Base-by-base conservation (phyloP, 2,113 vertebrate genomes). In the Saguinus imperator region DNA sequence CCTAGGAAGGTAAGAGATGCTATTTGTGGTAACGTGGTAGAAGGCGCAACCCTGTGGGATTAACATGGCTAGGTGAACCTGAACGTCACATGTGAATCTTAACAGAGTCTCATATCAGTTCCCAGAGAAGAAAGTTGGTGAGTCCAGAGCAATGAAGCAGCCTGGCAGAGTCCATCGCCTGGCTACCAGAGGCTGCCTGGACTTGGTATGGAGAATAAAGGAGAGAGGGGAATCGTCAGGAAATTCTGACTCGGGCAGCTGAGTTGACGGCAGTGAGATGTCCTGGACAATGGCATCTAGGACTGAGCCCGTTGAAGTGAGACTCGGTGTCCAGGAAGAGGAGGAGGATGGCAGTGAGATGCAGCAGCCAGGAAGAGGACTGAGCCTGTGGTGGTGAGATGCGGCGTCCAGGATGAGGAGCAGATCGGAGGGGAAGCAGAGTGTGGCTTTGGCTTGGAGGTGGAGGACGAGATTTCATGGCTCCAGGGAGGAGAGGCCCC, bases 161-260 rank as follows among this genome's bases (percentile, higher is more conserved):
- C 45, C 57, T 0, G 2, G 72, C 11, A 12, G 32, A 70, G 58
- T 18, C 16, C 3, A 4, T 9, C 5, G 18, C 61, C 64, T 8
- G 55, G 55, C 40, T 6, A 3, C 73, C 0, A 2, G 43, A 50
- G 35, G 40, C 48, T 1, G 5, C 57, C 14, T 5, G 1, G 29
- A 76, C 11, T 21, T 3, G 68, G n/a, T 0, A 0, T n/a, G 66
- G 66, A 37, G 61, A 58, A 12, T 5, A 37, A 81, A 2, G 0
- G 70, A 25, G n/a, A n/a, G 10, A 27, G 43, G 14, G 43, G 45
- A 25, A 45, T 8, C 55, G 29, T 23, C 8, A 27, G 23, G 82
- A 23, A 29, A 12, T n/a, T 45, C 50, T 72, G 82, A 64, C 52
- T 50, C 25, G 29, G 57, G 27, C 43, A 48, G 18, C 37, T 20